Conservation (phyloP, 2,113 vertebrate species). For the Chunga burmeisteri region DNA sequence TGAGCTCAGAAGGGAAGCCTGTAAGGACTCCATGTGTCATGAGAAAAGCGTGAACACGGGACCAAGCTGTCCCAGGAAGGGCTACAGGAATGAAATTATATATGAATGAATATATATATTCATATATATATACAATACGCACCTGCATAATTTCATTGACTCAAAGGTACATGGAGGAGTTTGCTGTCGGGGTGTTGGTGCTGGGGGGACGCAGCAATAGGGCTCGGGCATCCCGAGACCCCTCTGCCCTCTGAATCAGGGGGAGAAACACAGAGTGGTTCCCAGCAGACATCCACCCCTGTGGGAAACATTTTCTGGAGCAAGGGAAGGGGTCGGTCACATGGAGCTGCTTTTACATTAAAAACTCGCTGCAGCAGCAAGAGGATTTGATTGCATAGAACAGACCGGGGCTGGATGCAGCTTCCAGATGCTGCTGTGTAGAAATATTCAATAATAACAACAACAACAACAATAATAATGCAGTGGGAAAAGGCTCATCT, state of each 20-base stretch:
- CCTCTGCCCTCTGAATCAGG: accelerated
- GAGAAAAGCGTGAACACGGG: accelerated
- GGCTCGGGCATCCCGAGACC: accelerated
- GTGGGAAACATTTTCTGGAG: neutral
- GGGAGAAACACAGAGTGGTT: neutral
- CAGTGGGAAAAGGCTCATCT: neutral
- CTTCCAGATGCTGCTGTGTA: neutral
- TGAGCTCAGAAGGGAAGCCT: neutral
- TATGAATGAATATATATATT: no score
- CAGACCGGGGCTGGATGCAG: neutral
- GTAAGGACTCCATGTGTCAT: neutral
- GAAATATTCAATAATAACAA: neutral
- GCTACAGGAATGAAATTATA: neutral
- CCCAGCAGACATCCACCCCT: neutral
- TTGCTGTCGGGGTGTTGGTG: neutral
- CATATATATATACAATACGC: no score
- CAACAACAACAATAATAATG: no score
- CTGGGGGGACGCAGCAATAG: neutral
- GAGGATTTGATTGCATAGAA: neutral
- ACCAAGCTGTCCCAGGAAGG: neutral
- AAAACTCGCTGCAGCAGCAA: neutral
- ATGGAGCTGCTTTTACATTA: neutral
- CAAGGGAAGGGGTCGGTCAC: neutral
- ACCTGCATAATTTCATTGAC: accelerated
- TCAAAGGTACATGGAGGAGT: neutral